These are phyloP conservation scores for Oncorhynchus clarkii DNA, from an alignment of 2,113 vertebrate genomes.

Conservation along the genomic window DNA sequence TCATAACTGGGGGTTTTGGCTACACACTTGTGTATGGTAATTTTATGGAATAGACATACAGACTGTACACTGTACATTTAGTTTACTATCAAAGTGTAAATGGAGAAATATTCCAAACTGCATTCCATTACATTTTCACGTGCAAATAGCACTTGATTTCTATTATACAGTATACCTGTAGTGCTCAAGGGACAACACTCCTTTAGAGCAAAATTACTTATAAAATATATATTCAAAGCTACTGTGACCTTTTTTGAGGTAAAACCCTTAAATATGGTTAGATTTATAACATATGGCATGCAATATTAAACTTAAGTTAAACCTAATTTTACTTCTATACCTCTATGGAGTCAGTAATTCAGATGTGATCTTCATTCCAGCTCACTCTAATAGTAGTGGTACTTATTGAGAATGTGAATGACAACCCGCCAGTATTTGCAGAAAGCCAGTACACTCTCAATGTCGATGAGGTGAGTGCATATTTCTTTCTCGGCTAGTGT, in stretches of 20 bases:
- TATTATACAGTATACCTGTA: too few relatives aligned
- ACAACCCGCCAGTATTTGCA: slow-evolving; percentile 62
- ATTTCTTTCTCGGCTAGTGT: not conserved
- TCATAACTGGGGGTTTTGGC: too few relatives aligned
- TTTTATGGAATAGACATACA: too few relatives aligned
- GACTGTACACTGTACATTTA: too few relatives aligned
- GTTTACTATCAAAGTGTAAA: not conserved
- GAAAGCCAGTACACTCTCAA: fast-evolving
- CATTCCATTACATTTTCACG: not conserved
- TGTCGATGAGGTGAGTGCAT: slow-evolving; percentile 65
- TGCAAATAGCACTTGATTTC: too few relatives aligned
- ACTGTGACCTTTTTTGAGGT: not conserved
- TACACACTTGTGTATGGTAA: too few relatives aligned
- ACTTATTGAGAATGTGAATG: slow-evolving; percentile 50
- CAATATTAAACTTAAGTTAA: not conserved
- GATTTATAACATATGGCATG: too few relatives aligned
- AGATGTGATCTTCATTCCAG: slow-evolving; percentile 46
- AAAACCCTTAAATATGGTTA: not conserved
- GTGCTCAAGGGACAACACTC: too few relatives aligned
- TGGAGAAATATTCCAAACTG: not conserved
- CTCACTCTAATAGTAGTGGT: fast-evolving
- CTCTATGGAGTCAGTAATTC: not conserved
- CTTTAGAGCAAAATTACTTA: not conserved
- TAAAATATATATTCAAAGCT: not conserved
- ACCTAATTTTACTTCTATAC: not conserved